A percentile compares a stretch with the other conserved stretches of the same genome.
Conservation (phyloP, 2,113 vertebrate genomes). For the Hemiprocne comata region DNA sequence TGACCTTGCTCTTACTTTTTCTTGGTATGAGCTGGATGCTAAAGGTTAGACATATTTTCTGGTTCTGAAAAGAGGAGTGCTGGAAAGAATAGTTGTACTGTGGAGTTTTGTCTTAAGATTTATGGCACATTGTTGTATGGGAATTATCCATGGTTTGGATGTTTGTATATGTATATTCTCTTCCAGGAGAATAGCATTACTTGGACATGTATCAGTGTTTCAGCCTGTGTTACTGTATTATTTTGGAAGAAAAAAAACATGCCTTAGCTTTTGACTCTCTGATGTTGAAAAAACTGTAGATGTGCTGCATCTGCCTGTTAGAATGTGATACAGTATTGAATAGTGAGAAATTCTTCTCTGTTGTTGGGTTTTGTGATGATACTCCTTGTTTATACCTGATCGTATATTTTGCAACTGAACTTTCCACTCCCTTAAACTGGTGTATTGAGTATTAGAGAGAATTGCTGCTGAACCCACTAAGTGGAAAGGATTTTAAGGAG, state of each 20-base stretch:
- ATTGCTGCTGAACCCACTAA: background rate
- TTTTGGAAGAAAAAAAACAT: background rate
- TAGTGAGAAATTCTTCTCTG: background rate
- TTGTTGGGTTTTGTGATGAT: background rate
- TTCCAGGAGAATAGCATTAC: background rate
- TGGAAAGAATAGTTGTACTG: background rate
- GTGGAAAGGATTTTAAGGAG: background rate
- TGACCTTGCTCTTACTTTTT: background rate
- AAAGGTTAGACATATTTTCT: background rate
- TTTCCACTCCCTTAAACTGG: background rate
- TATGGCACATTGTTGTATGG: background rate
- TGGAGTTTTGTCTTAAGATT: background rate
- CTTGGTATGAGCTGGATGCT: background rate
- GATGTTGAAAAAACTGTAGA: background rate
- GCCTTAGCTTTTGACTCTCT: background rate
- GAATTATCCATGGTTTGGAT: background rate
- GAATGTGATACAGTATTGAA: background rate
- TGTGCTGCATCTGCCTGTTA: accelerated
- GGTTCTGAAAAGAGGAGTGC: background rate
- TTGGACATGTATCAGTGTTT: background rate
- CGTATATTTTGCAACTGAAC: background rate
- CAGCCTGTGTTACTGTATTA: background rate
- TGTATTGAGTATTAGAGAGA: background rate
- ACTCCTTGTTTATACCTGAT: background rate
- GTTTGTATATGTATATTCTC: background rate